phyloP scores from a whole-genome alignment of 2,113 vertebrate genomes.

The Sardina pilchardus region DNA sequence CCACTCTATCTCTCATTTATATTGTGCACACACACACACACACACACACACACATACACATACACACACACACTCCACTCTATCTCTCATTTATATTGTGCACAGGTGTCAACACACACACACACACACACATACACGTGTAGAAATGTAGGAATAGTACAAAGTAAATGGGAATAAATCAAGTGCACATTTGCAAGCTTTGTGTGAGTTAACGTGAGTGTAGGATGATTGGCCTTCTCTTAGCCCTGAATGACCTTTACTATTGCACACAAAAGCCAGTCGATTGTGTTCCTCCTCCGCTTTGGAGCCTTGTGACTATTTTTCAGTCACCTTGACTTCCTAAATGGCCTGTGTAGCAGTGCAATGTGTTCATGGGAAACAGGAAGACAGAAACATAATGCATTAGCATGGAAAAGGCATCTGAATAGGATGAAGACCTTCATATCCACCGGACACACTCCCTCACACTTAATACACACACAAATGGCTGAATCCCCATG shows the following conservation, averaged over 20 bases:
- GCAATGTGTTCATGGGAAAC: neutral
- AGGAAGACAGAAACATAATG: neutral
- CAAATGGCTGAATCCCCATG: neutral
- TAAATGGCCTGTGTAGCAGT: neutral
- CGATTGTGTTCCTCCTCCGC: neutral
- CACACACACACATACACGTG: too few relatives aligned
- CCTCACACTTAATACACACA: neutral
- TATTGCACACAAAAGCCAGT: neutral
- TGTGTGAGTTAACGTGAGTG: too few relatives aligned
- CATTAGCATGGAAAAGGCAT: neutral
- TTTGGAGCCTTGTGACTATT: neutral
- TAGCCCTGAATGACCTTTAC: neutral
- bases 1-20: too few relatives aligned
- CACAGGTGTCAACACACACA: too few relatives aligned
- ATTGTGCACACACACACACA: too few relatives aligned
- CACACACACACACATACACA: neutral
- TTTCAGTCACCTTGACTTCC: neutral
- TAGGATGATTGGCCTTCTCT: too few relatives aligned
- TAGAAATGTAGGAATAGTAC: too few relatives aligned
- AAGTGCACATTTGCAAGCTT: too few relatives aligned
- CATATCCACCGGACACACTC: neutral
- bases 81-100: neutral
- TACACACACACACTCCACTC: neutral
- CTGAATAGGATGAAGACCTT: neutral
- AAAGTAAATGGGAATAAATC: too few relatives aligned